Conservation (phyloP, 2,113 vertebrate genomes). For the Sylvia atricapilla region DNA sequence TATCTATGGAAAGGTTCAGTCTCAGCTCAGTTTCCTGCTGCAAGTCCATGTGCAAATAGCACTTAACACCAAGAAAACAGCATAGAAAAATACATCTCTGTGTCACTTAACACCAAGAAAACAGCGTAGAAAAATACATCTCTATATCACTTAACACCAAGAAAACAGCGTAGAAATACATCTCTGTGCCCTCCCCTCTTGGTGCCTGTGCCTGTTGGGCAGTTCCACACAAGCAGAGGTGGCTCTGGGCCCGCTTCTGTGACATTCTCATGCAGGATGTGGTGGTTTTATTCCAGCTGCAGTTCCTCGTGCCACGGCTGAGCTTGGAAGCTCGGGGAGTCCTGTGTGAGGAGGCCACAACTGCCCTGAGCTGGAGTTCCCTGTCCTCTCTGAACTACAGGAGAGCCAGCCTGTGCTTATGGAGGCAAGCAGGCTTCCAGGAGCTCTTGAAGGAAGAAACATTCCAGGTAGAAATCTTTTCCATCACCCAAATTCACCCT, state of each 20-base stretch:
- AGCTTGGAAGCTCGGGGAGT: slow-evolving; percentile 69
- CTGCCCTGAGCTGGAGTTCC: slow-evolving; percentile 43
- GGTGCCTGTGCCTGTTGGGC: not conserved
- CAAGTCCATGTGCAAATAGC: not conserved
- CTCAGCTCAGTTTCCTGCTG: not conserved
- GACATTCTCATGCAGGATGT: not conserved
- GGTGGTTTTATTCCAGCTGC: slow-evolving; percentile 70
- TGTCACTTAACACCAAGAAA: not conserved
- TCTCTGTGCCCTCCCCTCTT: not conserved
- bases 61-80: not conserved
- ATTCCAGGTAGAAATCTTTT: slow-evolving; percentile 64
- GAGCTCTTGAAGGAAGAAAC: slow-evolving; percentile 56
- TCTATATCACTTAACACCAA: not conserved
- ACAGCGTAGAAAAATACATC: rapidly evolving
- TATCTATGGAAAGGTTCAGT: rapidly evolving
- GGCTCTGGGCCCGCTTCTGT: not conserved
- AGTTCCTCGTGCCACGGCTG: slow-evolving; percentile 79
- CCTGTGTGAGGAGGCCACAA: not conserved
- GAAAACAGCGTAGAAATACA: not conserved
- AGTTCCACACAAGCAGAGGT: not conserved
- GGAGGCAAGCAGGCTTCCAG: slow-evolving; percentile 74
- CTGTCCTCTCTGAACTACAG: slow-evolving; percentile 51
- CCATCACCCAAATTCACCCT: not conserved
- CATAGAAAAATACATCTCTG: too few species aligned
- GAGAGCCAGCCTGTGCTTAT: slow-evolving; percentile 73